Evolutionary conservation across 2,797 vertebrate genomes (phyloP).

Genomic region (Buceros bicornis): DNA sequence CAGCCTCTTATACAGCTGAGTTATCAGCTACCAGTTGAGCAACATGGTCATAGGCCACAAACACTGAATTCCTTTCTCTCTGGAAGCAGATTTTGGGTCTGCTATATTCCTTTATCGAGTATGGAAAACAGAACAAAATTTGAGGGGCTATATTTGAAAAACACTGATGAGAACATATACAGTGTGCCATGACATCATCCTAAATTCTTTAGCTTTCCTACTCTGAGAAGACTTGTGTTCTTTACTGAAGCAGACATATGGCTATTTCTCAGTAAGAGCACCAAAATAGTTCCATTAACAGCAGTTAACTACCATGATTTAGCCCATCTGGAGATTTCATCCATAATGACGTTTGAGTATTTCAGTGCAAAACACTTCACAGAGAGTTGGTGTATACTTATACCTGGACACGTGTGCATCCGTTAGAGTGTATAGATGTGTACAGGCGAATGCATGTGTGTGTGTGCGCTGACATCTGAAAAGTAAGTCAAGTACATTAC

Average conservation of each 20-base stretch:
- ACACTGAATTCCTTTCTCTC: background rate
- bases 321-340: background rate
- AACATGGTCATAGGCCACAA: background rate
- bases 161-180: background rate
- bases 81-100: background rate
- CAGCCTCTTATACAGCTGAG: background rate
- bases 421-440: background rate
- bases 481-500: background rate
- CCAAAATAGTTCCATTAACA: background rate
- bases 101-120: background rate
- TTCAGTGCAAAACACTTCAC: background rate
- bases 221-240: background rate
- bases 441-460: rapidly evolving
- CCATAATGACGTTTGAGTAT: background rate
- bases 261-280: background rate
- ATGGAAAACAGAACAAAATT: background rate
- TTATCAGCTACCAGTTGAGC: background rate
- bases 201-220: background rate
- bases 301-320: background rate
- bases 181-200: background rate
- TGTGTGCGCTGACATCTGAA: background rate
- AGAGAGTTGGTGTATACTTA: background rate
- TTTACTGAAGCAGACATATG: background rate
- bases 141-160: background rate
- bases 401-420: background rate